Base-by-base conservation (phyloP, 1,140 invertebrate genomes). In the Thereuonema tuberculata region DNA sequence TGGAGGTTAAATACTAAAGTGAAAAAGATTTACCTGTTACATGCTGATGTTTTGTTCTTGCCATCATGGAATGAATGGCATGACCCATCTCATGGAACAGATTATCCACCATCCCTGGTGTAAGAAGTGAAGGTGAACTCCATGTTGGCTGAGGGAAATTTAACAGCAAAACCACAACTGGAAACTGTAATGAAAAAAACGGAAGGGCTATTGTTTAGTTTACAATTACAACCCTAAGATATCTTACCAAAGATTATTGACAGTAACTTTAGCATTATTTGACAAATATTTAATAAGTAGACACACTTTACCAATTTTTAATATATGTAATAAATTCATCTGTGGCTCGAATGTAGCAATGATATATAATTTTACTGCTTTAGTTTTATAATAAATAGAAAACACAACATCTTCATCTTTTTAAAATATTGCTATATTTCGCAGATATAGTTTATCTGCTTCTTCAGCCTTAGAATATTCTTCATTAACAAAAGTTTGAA, bases 21-120 rank as follows among this genome's bases (percentile, higher is more conserved):
- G n/a, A n/a, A n/a, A n/a, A n/a, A 37, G 17, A 37, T 9, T 37
- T 26, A 75, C 94, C 95, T 25, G 93, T 92, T 20, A 98, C 89
- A 75, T 99, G 95, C 75, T 99, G 96, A 76, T 97, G 94, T 60
- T 83, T 80, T 0, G 95, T 96, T 64, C 91, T 80, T 5, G 87
- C 96, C 56, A 99, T 72, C 93, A 99, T 98, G 2, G 95, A 98
- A 75, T 99, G 97, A 79, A 99, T 86, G 3, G 96, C 97, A 77
- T 99, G 97, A 0, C 96, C 96, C 86, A 98, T 89, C 79, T 99
- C 96, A 71, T 99, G 97, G 74, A 99, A 99, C 27, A 99, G 75
- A 76, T 98, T 98, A 71, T 99, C 94, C 14, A 98, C 84, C 62
- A 87, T 84, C 17, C 82, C 79, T 0, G 89, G 86, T 31, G 81